These are phyloP conservation scores for Drosophila lacicola DNA, from an alignment of 2,888 invertebrate species.

Conservation along the genomic window DNA sequence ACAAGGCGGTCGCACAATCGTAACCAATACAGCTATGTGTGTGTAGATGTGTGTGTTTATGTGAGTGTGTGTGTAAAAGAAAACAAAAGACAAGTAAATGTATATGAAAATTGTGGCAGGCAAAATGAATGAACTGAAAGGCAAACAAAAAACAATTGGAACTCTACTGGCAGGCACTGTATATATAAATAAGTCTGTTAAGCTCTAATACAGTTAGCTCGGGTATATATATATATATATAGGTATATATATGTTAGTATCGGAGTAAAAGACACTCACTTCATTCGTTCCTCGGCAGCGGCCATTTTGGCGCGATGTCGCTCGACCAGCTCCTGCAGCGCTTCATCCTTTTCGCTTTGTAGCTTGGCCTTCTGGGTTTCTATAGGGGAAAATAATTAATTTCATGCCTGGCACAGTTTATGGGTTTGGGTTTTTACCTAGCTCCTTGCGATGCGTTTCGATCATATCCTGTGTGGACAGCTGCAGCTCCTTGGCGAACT, in stretches of 20 bases:
- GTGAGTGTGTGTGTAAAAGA: conserved; percentile 25
- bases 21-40: conserved; percentile 71
- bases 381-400: conserved; percentile 6
- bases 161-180: conserved; percentile 11
- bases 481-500: conserved; percentile 83
- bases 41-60: conserved; percentile 29
- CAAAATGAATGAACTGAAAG: conserved; percentile 26
- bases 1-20: conserved; percentile 70
- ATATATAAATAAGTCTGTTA: not conserved
- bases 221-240: not conserved
- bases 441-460: conserved; percentile 88
- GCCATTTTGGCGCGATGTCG: conserved; percentile 85
- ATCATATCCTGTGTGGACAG: conserved; percentile 88
- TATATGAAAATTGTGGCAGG: conserved; percentile 34
- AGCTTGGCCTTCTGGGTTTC: conserved; percentile 86
- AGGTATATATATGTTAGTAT: not conserved
- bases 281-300: conserved; percentile 85
- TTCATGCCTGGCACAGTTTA: too few species aligned
- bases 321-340: conserved; percentile 86
- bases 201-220: conserved; percentile 27
- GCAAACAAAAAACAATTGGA: conserved; percentile 8
- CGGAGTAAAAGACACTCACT: conserved; percentile 81
- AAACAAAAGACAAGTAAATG: conserved; percentile 55
- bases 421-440: conserved; percentile 86
- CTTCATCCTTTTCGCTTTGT: conserved; percentile 87